Conservation (phyloP, 2,888 invertebrate genomes). For the Diploptera punctata region DNA sequence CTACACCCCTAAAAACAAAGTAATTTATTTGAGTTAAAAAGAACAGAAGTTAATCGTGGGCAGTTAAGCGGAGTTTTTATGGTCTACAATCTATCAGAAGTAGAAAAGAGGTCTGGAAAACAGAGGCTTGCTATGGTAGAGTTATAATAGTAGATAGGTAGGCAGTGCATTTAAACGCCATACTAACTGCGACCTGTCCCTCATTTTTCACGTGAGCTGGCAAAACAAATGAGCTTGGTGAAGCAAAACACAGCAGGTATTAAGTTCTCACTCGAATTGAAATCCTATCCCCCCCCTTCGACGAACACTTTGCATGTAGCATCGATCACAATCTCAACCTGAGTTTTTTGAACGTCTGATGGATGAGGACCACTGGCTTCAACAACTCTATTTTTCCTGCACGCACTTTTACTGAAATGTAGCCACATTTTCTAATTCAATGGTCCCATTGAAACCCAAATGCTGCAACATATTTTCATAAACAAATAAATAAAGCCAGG, state of each 20-base stretch:
- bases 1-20: not conserved
- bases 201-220: not conserved
- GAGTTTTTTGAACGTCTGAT: not conserved
- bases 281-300: not conserved
- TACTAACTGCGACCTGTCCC: not conserved
- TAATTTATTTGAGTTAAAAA: not conserved
- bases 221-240: not conserved
- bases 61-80: not conserved
- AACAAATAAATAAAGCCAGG: too few relatives aligned
- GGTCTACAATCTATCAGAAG: not conserved
- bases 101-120: too few relatives aligned
- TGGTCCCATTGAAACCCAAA: too few relatives aligned
- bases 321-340: not conserved
- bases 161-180: not conserved
- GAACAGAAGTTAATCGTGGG: not conserved
- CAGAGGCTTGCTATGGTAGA: too few relatives aligned
- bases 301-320: not conserved
- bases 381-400: not conserved
- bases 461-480: too few relatives aligned
- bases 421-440: too few relatives aligned
- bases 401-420: too few relatives aligned
- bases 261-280: not conserved
- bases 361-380: not conserved
- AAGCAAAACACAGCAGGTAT: conserved; percentile 11
- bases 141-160: not conserved